Conservation (phyloP, 2,888 invertebrate genomes). For the Machimus atricapillus region DNA sequence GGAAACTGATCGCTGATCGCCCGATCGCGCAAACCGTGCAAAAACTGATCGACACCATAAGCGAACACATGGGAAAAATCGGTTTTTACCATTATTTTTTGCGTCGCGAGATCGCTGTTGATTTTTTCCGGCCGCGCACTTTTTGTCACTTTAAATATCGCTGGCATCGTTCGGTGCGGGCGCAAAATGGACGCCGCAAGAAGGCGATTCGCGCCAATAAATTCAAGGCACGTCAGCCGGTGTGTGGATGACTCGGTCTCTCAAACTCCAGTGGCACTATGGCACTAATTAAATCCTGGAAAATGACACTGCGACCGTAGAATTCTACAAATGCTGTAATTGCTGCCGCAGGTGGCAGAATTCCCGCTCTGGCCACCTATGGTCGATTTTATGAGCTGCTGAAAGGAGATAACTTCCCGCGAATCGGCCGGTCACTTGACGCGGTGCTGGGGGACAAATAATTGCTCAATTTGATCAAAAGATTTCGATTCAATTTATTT, state of each 20-base stretch:
- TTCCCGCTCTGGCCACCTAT: background rate
- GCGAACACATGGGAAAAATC: slow-evolving; percentile 21
- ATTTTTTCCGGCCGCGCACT: background rate
- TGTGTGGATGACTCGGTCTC: background rate
- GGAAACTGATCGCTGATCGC: background rate
- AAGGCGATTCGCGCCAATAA: background rate
- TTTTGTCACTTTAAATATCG: slow-evolving; percentile 12
- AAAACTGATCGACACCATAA: slow-evolving; percentile 7
- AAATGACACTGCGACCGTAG: background rate
- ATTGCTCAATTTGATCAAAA: background rate
- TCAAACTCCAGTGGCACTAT: background rate
- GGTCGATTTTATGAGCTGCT: background rate
- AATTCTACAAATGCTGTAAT: slow-evolving; percentile 14
- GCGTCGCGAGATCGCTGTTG: background rate
- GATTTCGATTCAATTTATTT: background rate
- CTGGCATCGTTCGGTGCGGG: background rate
- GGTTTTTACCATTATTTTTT: slow-evolving; percentile 5
- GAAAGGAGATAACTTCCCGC: background rate
- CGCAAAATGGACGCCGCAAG: background rate
- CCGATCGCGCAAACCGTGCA: background rate
- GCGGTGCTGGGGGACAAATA: background rate
- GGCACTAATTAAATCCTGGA: slow-evolving; percentile 36
- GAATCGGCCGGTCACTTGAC: background rate
- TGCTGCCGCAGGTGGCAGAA: slow-evolving; percentile 15
- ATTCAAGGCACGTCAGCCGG: slow-evolving; percentile 14